phyloP scores from a whole-genome alignment of 2,113 vertebrate species.

The Lampris megalopsis region DNA sequence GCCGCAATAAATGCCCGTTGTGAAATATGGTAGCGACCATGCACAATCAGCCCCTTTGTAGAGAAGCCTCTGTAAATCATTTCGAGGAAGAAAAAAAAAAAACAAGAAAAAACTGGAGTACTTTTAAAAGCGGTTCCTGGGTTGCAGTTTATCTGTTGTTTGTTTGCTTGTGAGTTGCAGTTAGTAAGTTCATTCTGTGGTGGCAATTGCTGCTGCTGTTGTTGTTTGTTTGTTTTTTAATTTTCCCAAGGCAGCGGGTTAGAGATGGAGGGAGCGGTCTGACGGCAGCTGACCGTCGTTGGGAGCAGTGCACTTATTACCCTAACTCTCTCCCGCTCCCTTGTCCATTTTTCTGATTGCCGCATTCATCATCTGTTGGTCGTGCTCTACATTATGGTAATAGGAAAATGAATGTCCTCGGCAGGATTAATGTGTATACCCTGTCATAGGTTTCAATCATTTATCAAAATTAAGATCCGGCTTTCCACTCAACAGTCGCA shows the following conservation, averaged over 20 bases:
- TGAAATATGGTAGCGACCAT: constrained; percentile 72
- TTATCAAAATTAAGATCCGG: constrained; percentile 80
- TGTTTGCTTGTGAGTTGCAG: background rate
- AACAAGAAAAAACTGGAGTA: background rate
- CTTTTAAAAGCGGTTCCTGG: constrained; percentile 21
- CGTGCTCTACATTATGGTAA: constrained; percentile 82
- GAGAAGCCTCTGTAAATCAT: constrained; percentile 52
- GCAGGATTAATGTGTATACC: constrained; percentile 82
- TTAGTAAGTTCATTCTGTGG: constrained; percentile 45
- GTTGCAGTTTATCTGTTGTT: constrained; percentile 60
- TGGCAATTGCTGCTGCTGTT: constrained; percentile 33
- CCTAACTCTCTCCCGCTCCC: constrained; percentile 68
- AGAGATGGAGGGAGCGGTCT: constrained; percentile 53
- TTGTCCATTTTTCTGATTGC: constrained; percentile 82
- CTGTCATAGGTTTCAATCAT: constrained; percentile 82
- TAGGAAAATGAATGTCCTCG: constrained; percentile 83
- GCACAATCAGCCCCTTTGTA: constrained; percentile 71
- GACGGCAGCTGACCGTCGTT: constrained; percentile 59
- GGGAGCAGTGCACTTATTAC: constrained; percentile 74
- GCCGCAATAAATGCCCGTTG: constrained; percentile 71
- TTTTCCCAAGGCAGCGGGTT: background rate
- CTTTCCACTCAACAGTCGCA: constrained; percentile 58
- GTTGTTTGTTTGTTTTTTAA: background rate
- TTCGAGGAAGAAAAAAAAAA: constrained; percentile 6
- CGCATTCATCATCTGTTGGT: constrained; percentile 79